Evolutionary conservation across 2,888 invertebrate genomes (phyloP).

Genomic region (Lapara coniferarum): DNA sequence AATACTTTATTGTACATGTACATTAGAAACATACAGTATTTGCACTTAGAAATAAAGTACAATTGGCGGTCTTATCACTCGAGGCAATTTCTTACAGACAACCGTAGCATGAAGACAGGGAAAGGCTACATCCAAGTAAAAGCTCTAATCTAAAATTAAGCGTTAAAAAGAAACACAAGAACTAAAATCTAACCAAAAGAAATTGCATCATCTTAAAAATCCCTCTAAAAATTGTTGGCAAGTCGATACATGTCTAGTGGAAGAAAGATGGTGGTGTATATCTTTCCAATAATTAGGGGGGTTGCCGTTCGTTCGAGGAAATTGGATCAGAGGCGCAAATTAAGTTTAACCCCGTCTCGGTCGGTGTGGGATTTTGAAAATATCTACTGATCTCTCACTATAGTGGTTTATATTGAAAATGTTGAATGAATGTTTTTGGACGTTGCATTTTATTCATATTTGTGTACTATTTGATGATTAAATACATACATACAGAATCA

Average conservation of each 20-base stretch:
- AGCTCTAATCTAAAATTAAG: too few species aligned
- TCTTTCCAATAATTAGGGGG: conserved; percentile 62
- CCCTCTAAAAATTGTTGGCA: neutral
- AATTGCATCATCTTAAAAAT: neutral
- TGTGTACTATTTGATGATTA: too few species aligned
- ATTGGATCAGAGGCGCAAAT: conserved; percentile 67
- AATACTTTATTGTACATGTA: too few species aligned
- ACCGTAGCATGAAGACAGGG: too few species aligned
- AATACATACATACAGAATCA: too few species aligned
- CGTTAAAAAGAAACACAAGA: too few species aligned
- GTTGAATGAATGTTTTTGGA: neutral
- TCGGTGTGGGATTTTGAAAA: conserved; percentile 48
- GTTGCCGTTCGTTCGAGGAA: conserved; percentile 51
- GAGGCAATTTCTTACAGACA: too few species aligned
- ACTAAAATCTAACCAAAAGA: neutral
- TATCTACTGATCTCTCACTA: conserved; percentile 33
- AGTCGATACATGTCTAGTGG: conserved; percentile 32
- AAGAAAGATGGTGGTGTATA: conserved; percentile 54
- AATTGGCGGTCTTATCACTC: too few species aligned
- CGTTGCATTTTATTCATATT: neutral
- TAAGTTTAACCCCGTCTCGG: conserved; percentile 54
- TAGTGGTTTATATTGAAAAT: conserved; percentile 31
- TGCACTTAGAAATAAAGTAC: too few species aligned
- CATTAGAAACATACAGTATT: too few species aligned
- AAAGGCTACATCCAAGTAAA: too few species aligned